Conservation (phyloP, 2,113 vertebrate species). For the Heteronetta atricapilla region DNA sequence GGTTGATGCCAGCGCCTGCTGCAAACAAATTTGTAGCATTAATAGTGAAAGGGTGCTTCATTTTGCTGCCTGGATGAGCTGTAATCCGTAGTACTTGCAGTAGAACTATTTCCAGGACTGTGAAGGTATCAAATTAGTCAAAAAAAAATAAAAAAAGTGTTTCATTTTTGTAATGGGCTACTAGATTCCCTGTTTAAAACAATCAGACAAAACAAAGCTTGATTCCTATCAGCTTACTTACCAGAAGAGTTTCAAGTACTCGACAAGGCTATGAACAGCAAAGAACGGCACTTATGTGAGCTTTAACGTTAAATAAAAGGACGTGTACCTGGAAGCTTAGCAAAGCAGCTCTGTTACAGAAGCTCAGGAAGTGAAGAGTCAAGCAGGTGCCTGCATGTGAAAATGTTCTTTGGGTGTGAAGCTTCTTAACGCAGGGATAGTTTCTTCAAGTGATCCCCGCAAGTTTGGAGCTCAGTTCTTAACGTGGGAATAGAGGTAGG, state of each 20-base stretch:
- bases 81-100: not conserved
- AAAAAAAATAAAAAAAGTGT: not conserved
- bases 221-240: accelerated
- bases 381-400: not conserved
- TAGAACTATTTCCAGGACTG: not conserved
- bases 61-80: not conserved
- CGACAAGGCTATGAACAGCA: not conserved
- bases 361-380: not conserved
- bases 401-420: not conserved
- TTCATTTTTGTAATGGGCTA: not conserved
- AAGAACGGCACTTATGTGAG: not conserved
- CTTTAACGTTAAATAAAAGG: not conserved
- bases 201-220: not conserved
- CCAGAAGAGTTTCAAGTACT: not conserved
- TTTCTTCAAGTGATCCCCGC: not conserved
- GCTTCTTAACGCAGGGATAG: not conserved
- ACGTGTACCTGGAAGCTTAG: not conserved
- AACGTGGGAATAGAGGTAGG: not conserved
- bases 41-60: not conserved
- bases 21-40: not conserved
- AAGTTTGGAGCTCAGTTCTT: not conserved
- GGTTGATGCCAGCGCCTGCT: not conserved
- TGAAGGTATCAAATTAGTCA: not conserved
- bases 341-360: not conserved
- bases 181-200: not conserved